These are phyloP conservation scores for Hyla sarda DNA, from an alignment of 2,113 vertebrate genomes.

Conservation along the genomic window DNA sequence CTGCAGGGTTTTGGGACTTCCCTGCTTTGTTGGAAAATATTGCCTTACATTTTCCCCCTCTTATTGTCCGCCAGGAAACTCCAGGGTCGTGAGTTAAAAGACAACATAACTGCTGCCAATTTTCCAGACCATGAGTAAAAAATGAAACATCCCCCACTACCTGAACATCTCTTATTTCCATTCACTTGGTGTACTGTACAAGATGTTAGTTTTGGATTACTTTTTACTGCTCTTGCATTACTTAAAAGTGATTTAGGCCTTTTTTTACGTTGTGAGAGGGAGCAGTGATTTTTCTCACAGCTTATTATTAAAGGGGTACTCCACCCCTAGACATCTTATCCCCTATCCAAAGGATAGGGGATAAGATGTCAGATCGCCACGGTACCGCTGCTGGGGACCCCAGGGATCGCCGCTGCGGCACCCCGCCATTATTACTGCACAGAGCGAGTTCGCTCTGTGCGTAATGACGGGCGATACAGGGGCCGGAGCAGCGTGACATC, in stretches of 20 bases:
- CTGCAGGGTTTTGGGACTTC: constrained; percentile 51
- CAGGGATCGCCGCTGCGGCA: too few relatives aligned
- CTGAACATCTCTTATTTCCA: constrained; percentile 41
- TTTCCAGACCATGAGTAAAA: constrained; percentile 42
- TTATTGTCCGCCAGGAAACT: constrained; percentile 57
- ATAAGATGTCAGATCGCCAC: too few relatives aligned
- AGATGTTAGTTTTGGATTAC: constrained; percentile 47
- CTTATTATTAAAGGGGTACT: too few relatives aligned
- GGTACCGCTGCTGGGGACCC: too few relatives aligned
- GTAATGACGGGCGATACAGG: too few relatives aligned
- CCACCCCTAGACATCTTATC: too few relatives aligned
- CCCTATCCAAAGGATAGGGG: too few relatives aligned
- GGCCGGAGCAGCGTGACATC: too few relatives aligned
- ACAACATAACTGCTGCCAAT: constrained; percentile 38
- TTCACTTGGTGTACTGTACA: constrained; percentile 40
- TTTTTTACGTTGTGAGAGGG: not conserved
- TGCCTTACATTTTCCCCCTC: constrained; percentile 39
- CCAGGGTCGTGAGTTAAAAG: constrained; percentile 30
- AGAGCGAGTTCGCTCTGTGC: too few relatives aligned
- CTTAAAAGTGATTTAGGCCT: not conserved
- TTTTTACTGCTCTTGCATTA: not conserved
- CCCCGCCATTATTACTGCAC: too few relatives aligned
- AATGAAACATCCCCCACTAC: constrained; percentile 14
- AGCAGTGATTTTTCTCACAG: not conserved
- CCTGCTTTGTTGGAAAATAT: constrained; percentile 49